Conservation (phyloP, 2,888 invertebrate species). For the Vanessa cardui region DNA sequence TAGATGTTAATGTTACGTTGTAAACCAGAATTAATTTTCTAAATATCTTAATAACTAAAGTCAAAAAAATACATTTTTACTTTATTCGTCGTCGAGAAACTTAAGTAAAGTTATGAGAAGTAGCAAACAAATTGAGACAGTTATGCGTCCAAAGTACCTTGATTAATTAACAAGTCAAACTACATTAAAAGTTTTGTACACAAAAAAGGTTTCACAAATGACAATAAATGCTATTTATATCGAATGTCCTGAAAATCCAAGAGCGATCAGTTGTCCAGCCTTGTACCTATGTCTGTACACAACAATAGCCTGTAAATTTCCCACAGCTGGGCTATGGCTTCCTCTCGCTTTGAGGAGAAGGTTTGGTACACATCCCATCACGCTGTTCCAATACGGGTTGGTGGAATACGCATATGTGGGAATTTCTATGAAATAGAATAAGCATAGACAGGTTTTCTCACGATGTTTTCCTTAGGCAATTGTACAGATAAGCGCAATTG, state of each 20-base stretch:
- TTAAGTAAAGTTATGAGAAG: neutral
- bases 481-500: neutral
- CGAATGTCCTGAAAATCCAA: neutral
- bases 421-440: too few relatives aligned
- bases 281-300: neutral
- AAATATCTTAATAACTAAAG: neutral
- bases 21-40: neutral
- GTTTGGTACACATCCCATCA: too few relatives aligned
- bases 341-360: too few relatives aligned
- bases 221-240: neutral
- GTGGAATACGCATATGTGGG: too few relatives aligned
- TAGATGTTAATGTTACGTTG: too few relatives aligned
- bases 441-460: too few relatives aligned
- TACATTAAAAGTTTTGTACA: constrained; percentile 1
- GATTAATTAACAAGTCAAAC: neutral
- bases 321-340: too few relatives aligned
- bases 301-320: too few relatives aligned
- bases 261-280: too few relatives aligned
- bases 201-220: neutral
- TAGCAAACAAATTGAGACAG: neutral
- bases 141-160: neutral
- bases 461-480: too few relatives aligned
- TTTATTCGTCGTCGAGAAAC: neutral
- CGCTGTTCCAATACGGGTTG: too few relatives aligned
- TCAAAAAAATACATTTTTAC: neutral